Evolutionary conservation across 2,888 invertebrate genomes (phyloP).

Genomic region (Chorisops tibialis): DNA sequence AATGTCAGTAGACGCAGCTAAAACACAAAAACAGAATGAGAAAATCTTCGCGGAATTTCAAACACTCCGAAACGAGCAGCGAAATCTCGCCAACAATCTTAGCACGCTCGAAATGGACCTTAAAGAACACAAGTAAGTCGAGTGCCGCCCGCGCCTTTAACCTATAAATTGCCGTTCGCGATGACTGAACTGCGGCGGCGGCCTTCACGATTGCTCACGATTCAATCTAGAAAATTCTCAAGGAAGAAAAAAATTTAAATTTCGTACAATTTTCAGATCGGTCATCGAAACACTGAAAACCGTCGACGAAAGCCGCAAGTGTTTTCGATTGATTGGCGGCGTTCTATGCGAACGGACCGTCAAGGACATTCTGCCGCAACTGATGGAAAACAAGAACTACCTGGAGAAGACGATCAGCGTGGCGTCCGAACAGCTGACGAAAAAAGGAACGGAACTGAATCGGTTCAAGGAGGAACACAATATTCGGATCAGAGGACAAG

Average conservation of each 20-base stretch:
- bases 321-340: conserved; percentile 91
- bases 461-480: conserved; percentile 88
- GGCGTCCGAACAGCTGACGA: conserved; percentile 74
- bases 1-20: conserved; percentile 49
- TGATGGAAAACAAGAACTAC: conserved; percentile 75
- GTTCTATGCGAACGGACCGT: conserved; percentile 91
- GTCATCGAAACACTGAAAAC: conserved; percentile 89
- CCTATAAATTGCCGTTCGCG: neutral
- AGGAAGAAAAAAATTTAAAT: neutral
- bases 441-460: conserved; percentile 87
- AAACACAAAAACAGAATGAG: conserved; percentile 57
- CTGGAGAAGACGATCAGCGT: conserved; percentile 74
- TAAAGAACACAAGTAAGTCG: conserved; percentile 88
- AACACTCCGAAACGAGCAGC: conserved; percentile 80
- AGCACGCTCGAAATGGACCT: conserved; percentile 91
- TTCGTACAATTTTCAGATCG: conserved; percentile 61
- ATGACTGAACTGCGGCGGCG: neutral
- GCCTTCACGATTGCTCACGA: neutral
- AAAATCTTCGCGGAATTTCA: conserved; percentile 87
- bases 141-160: neutral
- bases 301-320: conserved; percentile 79
- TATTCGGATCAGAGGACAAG: conserved; percentile 75
- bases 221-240: neutral
- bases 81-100: conserved; percentile 80
- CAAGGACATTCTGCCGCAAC: conserved; percentile 82